phyloP scores from a whole-genome alignment of 2,797 vertebrate genomes.

The Sebastolobus alascanus region DNA sequence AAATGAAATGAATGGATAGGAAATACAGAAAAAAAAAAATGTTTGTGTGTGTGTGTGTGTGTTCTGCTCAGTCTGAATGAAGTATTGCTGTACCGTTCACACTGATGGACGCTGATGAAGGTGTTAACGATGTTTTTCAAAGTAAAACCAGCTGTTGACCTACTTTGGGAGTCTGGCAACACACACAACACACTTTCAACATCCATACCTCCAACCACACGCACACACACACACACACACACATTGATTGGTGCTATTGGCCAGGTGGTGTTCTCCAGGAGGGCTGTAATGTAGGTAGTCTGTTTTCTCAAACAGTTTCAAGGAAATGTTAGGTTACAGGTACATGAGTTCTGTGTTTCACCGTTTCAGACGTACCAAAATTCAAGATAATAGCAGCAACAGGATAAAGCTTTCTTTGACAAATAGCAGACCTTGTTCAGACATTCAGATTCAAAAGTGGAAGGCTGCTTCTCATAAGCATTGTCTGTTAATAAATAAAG shows the following conservation, averaged over 20 bases:
- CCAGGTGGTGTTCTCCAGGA: slow-evolving; percentile 33
- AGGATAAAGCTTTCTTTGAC: neutral
- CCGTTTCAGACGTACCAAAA: neutral
- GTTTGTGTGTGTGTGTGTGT: neutral
- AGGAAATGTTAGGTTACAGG: neutral
- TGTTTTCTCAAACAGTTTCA: neutral
- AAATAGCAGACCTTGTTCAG: neutral
- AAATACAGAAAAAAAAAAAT: neutral
- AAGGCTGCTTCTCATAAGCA: neutral
- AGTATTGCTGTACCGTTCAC: neutral
- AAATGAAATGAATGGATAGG: neutral
- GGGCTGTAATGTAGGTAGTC: slow-evolving; percentile 7
- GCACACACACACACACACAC: slow-evolving; percentile 21
- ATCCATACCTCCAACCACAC: slow-evolving; percentile 1
- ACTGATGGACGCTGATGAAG: slow-evolving; percentile 12
- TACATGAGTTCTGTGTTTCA: neutral
- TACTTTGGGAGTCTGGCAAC: slow-evolving; percentile 36
- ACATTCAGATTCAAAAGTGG: neutral
- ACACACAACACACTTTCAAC: neutral
- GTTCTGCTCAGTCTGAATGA: neutral
- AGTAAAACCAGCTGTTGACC: slow-evolving; percentile 52
- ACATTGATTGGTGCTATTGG: neutral
- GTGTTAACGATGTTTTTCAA: slow-evolving; percentile 15
- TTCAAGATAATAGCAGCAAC: neutral
- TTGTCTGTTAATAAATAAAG: neutral